Base-by-base conservation (phyloP, 1,140 invertebrate species). In the Aphaenogaster floridana region DNA sequence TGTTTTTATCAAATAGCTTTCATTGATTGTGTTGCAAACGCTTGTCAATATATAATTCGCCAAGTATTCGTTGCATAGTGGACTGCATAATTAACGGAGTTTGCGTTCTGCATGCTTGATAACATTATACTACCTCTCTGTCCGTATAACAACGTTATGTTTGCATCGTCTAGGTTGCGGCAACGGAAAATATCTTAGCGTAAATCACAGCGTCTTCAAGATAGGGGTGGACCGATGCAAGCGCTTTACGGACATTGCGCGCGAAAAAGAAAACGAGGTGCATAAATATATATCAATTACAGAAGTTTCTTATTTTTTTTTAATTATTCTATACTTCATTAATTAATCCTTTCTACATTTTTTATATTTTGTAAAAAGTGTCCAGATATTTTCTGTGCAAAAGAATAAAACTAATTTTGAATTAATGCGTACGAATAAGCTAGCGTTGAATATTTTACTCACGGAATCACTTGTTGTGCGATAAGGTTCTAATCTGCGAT, bases 151-250 rank as follows among this genome's bases (percentile, higher is more conserved):
- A 68, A n/a, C 3, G 8, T 83, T 61, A 64, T 45, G 15, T 64
- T 28, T 39, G 34, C 42, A 50, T 87, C 59, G 15, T 94, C 39
- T 94, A 98, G 98, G 98, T 85, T 99, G 98, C 95, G 98, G 98
- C 86, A 99, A 98, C 95, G 99, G 98, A 36, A 98, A 99, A 93
- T 99, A 99, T 95, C 96, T 99, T 89, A 97, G 97, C 93, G 96
- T 99, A 91, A 99, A 99, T 94, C 97, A 97, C 61, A 97, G 97
- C 79, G 97, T 99, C 88, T 98, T 97, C 96, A 98, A 98, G 92
- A 96, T 99, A 80, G 99, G 99, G 42, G 97, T 97, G 50, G 99
- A 99, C 95, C 97, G 98, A 79, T 99, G 98, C 95, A 96, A 96
- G 86, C 96, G 97, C 79, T 96, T 99, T 76, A 97, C 98, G 42